Evolutionary conservation across 2,113 vertebrate genomes (phyloP).

Genomic region (Catharus minimus): DNA sequence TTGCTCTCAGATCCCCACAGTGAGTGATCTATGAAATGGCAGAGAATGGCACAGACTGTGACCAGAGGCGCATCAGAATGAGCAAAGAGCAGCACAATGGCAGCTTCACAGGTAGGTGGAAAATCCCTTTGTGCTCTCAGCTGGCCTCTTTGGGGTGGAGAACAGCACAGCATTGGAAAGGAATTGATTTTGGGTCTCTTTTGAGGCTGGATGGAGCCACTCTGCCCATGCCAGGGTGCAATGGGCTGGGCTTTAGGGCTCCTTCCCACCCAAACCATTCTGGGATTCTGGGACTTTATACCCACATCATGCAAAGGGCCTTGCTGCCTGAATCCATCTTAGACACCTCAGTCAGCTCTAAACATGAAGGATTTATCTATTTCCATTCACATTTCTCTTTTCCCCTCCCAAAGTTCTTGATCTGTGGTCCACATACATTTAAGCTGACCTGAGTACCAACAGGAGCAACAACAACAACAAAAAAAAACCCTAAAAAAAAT

Average conservation of each 20-base stretch:
- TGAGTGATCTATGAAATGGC: conserved; percentile 87
- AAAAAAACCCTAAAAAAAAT: not conserved
- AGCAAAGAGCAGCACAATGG: conserved; percentile 91
- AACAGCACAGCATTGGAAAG: not conserved
- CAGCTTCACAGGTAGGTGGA: conserved; percentile 84
- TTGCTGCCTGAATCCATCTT: not conserved
- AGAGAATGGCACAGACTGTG: conserved; percentile 91
- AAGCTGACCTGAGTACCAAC: not conserved
- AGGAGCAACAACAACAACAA: not conserved
- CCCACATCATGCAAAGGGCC: not conserved
- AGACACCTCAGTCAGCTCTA: not conserved
- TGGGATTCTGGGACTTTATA: not conserved
- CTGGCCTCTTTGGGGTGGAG: not conserved
- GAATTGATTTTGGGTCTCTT: not conserved
- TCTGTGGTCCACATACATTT: not conserved
- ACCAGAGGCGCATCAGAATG: conserved; percentile 85
- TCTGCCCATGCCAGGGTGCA: not conserved
- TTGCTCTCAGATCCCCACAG: conserved; percentile 51
- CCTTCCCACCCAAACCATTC: not conserved
- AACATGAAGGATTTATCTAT: not conserved
- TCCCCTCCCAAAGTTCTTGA: not conserved
- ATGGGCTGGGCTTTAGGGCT: not conserved
- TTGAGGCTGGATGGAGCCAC: not conserved
- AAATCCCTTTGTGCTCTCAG: not conserved
- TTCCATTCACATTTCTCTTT: not conserved